Percentiles rank a stretch among this genome's conserved stretches.
These are phyloP conservation scores for Dichetophora obliterata DNA, from an alignment of 2,888 invertebrate species.

Conservation along the genomic window DNA sequence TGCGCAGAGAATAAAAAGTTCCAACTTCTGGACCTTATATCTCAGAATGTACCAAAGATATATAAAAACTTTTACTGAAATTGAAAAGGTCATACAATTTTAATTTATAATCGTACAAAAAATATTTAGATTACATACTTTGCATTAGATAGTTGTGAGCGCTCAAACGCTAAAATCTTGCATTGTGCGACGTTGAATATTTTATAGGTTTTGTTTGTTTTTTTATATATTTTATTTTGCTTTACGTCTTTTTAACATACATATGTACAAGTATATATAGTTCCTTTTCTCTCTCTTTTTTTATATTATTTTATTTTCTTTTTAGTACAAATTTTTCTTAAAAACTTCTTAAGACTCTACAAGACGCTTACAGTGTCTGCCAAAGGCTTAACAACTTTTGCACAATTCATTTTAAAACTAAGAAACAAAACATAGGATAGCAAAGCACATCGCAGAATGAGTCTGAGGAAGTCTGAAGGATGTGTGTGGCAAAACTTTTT, in stretches of 20 bases:
- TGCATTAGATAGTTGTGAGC: too few relatives aligned
- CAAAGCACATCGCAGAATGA: not conserved
- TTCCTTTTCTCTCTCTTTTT: not conserved
- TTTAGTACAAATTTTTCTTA: conserved; percentile 17
- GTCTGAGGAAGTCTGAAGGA: too few relatives aligned
- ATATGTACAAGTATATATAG: too few relatives aligned
- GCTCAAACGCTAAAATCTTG: too few relatives aligned
- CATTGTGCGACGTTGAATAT: too few relatives aligned
- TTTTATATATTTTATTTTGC: conserved; percentile 14
- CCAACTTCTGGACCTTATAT: too few relatives aligned
- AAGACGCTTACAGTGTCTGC: not conserved
- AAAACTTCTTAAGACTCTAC: not conserved
- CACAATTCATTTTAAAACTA: not conserved
- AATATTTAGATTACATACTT: too few relatives aligned
- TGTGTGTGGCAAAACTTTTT: not conserved
- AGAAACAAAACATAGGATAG: not conserved
- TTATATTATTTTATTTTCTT: not conserved
- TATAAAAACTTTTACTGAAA: too few relatives aligned
- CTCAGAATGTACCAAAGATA: too few relatives aligned
- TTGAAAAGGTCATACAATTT: too few relatives aligned
- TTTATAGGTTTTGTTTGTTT: conserved; percentile 6
- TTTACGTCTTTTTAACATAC: not conserved
- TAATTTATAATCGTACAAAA: too few relatives aligned
- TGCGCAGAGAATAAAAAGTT: too few relatives aligned
- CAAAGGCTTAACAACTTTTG: not conserved